Evolutionary conservation across 2,888 invertebrate genomes (phyloP), one percentile per base, ranked within the genome.

Genomic region (Chorisops tibialis): DNA sequence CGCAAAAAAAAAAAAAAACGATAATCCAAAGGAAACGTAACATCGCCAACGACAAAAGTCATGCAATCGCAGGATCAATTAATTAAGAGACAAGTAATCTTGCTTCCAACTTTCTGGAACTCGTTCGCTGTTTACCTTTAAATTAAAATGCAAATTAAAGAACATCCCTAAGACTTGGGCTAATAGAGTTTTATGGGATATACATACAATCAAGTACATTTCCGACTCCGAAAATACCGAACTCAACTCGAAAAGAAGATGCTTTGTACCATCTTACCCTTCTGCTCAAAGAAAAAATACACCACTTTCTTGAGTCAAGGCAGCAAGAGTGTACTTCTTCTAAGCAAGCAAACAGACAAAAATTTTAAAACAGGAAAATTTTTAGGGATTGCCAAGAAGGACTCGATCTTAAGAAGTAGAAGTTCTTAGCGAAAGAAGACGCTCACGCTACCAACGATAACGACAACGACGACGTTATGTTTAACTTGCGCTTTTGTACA

Each of bases 121-220:
- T 60, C 59, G 49, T 45, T 64, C 61, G 52, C 39, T 65, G 65
- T 65, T 65, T 65, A 65, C 65, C 65, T 65, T 65, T 63, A 59
- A 65, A 65, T 65, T 65, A 65, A 65, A 65, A 65, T 65, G 65
- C 65, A 65, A 65, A 65, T 65, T 62, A 65, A 63, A 65, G 61
- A 65, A 63, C 43, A 63, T 65, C 65, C 59, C 22, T 47, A 50
- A 59, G 64, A 64, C 62, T 49, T 54, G 48, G 62, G 39, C 41
- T 58, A 59, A 59, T 62, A 45, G 59, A 64, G 41, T 59, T 59
- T n/a, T 24, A 56, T 56, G 30, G 43, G 43, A 56, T 56, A 56
- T 35, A 56, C 56, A 56, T 30, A 56, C 45, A 22, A 16, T 24
- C 21, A 41, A 56, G 14, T 41, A 22, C 22, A 43, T 43, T 24